Evolutionary conservation across 2,797 vertebrate genomes (phyloP).

Genomic region (Micromesistius poutassou): DNA sequence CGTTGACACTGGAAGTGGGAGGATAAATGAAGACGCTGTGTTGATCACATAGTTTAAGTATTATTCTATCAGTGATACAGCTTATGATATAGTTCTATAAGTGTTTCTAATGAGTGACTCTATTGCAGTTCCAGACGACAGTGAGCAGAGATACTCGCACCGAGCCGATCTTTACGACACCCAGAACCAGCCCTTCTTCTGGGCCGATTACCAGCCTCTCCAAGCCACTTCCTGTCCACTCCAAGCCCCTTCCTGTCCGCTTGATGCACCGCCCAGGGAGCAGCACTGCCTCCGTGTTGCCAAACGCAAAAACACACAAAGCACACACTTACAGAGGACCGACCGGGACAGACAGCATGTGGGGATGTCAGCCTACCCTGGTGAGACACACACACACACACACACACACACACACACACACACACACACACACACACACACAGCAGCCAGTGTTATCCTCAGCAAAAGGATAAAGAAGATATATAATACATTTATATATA

Average conservation of each 20-base stretch:
- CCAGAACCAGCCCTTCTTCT: conserved; percentile 62
- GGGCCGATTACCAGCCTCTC: conserved; percentile 64
- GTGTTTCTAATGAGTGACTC: not conserved
- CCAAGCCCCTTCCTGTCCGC: conserved; percentile 49
- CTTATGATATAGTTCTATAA: not conserved
- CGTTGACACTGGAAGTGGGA: too few relatives aligned
- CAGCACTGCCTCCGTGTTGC: conserved; percentile 75
- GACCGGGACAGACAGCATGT: conserved; percentile 64
- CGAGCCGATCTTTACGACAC: conserved; percentile 55
- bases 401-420: not conserved
- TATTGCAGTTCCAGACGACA: conserved; percentile 51
- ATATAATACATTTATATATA: too few relatives aligned
- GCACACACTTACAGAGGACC: conserved; percentile 49
- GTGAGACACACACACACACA: conserved; percentile 47
- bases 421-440: not conserved
- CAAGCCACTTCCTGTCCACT: conserved; percentile 52
- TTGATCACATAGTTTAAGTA: not conserved
- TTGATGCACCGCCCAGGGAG: conserved; percentile 56
- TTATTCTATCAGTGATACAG: not conserved
- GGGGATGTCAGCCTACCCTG: conserved; percentile 76
- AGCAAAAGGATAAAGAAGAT: not conserved
- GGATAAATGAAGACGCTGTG: too few relatives aligned
- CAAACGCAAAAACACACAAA: conserved; percentile 65
- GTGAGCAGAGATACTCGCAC: conserved; percentile 58
- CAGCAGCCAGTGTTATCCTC: not conserved